A percentile compares a stretch with the other conserved stretches of the same genome.
Conservation (phyloP, 2,797 vertebrate species). For the Chiloscyllium punctatum region DNA sequence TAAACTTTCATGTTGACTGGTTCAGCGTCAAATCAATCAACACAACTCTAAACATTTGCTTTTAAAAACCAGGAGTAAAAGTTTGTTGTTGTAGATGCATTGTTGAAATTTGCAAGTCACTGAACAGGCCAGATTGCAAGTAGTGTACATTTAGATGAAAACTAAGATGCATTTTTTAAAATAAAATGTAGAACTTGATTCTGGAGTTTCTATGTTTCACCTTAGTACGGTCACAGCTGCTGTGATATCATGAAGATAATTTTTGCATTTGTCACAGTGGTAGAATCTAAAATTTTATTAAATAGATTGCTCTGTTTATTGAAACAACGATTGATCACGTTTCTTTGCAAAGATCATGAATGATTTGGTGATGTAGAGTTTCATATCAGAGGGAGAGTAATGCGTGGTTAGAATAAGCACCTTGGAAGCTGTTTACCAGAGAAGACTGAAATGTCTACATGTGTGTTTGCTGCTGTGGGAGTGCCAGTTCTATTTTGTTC, state of each 20-base stretch:
- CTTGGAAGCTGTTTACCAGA: not conserved
- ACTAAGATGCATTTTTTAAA: not conserved
- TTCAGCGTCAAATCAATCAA: not conserved
- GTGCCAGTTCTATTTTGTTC: not conserved
- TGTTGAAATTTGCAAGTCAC: not conserved
- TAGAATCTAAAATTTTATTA: not conserved
- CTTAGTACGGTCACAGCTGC: not conserved
- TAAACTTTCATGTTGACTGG: not conserved
- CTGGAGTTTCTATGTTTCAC: not conserved
- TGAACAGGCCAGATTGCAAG: not conserved
- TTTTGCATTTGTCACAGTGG: not conserved
- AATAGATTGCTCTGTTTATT: not conserved
- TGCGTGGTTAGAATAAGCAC: not conserved
- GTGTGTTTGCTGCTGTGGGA: not conserved
- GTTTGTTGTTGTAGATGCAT: no score
- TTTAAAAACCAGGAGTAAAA: conserved; percentile 19
- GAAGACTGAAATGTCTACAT: not conserved
- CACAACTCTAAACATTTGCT: not conserved
- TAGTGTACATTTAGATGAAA: not conserved
- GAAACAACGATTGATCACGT: not conserved
- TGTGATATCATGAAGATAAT: not conserved
- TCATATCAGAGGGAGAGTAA: not conserved
- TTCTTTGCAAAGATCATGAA: not conserved
- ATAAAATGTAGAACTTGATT: not conserved
- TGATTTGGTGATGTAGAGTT: not conserved